Evolutionary conservation across 2,888 invertebrate genomes (phyloP).

Genomic region (Meteorus cinctellus): DNA sequence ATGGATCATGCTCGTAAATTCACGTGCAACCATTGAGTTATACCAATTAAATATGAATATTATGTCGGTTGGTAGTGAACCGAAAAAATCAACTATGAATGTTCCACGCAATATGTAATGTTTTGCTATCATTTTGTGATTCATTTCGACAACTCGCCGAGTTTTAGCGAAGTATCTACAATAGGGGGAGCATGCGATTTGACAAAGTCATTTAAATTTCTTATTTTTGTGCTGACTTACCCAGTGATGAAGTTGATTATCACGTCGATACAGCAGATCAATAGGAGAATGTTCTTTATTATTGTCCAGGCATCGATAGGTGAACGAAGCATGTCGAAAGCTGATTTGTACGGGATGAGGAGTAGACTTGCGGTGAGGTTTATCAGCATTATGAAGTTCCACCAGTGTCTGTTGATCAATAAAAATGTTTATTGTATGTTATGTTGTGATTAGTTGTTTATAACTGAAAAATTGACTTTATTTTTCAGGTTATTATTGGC

Average conservation of each 20-base stretch:
- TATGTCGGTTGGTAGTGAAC: constrained; percentile 67
- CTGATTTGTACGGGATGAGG: constrained; percentile 65
- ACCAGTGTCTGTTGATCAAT: constrained; percentile 61
- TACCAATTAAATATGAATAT: constrained; percentile 58
- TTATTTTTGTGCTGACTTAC: constrained; percentile 51
- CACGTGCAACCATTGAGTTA: constrained; percentile 55
- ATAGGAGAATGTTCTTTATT: constrained; percentile 61
- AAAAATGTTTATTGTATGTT: background rate
- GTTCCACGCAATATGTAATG: constrained; percentile 58
- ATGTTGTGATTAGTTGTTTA: no score
- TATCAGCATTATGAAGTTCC: constrained; percentile 68
- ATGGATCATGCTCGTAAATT: constrained; percentile 59
- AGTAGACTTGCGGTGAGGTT: constrained; percentile 60
- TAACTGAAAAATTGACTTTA: no score
- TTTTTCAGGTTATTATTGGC: no score
- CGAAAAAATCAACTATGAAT: constrained; percentile 62
- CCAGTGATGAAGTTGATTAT: constrained; percentile 69
- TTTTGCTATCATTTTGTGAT: constrained; percentile 55
- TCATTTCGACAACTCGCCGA: constrained; percentile 59
- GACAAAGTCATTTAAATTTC: background rate
- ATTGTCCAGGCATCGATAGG: constrained; percentile 54
- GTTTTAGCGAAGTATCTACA: constrained; percentile 63
- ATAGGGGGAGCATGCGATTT: background rate
- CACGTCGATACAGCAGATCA: constrained; percentile 65
- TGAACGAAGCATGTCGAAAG: constrained; percentile 58